phyloP scores from a whole-genome alignment of 2,888 invertebrate genomes.

The Nymphalis c-album region DNA sequence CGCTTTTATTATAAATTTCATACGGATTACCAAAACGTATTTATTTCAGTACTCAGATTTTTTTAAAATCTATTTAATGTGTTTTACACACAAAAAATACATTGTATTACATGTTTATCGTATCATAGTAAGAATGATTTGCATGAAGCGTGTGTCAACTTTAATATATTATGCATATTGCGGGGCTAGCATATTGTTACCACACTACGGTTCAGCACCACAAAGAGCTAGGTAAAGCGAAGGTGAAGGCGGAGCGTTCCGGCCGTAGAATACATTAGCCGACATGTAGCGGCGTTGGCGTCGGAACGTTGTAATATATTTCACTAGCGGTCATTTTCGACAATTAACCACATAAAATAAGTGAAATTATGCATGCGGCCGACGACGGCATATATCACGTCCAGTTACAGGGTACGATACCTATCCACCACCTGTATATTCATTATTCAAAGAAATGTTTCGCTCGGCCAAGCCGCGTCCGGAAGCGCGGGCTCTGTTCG shows the following conservation, averaged over 20 bases:
- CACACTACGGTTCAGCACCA: constrained; percentile 38
- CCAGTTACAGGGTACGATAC: constrained; percentile 80
- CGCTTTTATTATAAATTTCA: no score
- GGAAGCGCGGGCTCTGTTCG: constrained; percentile 75
- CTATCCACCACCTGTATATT: constrained; percentile 73
- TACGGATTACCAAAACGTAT: no score
- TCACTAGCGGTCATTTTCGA: constrained; percentile 81
- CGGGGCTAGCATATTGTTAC: constrained; percentile 35
- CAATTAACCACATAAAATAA: constrained; percentile 82
- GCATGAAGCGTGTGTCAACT: constrained; percentile 37
- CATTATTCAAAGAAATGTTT: constrained; percentile 82
- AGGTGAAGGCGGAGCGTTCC: constrained; percentile 65
- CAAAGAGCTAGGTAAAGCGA: constrained; percentile 58
- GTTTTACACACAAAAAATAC: not conserved
- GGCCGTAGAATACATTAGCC: constrained; percentile 76
- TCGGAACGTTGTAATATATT: constrained; percentile 75
- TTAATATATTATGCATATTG: constrained; percentile 38
- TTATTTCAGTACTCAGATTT: not conserved
- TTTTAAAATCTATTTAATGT: constrained; percentile 9
- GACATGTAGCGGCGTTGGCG: constrained; percentile 66
- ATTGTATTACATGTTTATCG: constrained; percentile 2
- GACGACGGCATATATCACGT: constrained; percentile 82
- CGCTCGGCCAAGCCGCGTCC: constrained; percentile 74
- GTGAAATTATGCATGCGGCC: constrained; percentile 82
- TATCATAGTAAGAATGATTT: constrained; percentile 29